phyloP scores from a whole-genome alignment of 2,888 invertebrate genomes.

The Dichetophora obliterata region DNA sequence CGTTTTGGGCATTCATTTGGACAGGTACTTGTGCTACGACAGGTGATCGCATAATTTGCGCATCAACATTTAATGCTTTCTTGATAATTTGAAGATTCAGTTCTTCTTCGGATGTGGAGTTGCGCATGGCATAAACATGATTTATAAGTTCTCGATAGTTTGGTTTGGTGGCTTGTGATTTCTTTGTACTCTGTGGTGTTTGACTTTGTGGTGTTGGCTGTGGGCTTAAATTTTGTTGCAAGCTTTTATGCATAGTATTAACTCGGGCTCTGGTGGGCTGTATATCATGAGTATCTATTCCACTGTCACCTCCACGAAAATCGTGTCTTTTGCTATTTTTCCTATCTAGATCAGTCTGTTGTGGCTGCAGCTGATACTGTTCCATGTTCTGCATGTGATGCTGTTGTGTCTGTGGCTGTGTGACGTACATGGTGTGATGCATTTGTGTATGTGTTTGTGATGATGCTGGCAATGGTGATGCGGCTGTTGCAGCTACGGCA shows the following conservation, averaged over 20 bases:
- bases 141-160: constrained; percentile 67
- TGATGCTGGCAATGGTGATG: constrained; percentile 56
- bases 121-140: constrained; percentile 62
- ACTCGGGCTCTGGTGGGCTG: constrained; percentile 38
- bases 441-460: constrained; percentile 48
- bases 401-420: constrained; percentile 39
- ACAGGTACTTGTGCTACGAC: constrained; percentile 26
- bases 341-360: background rate
- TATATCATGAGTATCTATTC: constrained; percentile 37
- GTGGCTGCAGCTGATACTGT: constrained; percentile 39
- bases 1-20: background rate
- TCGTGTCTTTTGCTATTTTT: constrained; percentile 8
- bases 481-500: constrained; percentile 55
- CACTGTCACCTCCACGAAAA: background rate
- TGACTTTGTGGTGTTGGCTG: constrained; percentile 21
- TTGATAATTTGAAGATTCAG: constrained; percentile 67
- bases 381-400: constrained; percentile 42
- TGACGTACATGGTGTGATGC: constrained; percentile 25
- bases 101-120: constrained; percentile 66
- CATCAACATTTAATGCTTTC: constrained; percentile 64
- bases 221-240: background rate
- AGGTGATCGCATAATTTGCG: constrained; percentile 42
- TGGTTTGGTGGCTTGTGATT: constrained; percentile 56
- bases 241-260: constrained; percentile 21
- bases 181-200: constrained; percentile 47